Conservation (phyloP, 2,888 invertebrate genomes). For the Drosophila merina region DNA sequence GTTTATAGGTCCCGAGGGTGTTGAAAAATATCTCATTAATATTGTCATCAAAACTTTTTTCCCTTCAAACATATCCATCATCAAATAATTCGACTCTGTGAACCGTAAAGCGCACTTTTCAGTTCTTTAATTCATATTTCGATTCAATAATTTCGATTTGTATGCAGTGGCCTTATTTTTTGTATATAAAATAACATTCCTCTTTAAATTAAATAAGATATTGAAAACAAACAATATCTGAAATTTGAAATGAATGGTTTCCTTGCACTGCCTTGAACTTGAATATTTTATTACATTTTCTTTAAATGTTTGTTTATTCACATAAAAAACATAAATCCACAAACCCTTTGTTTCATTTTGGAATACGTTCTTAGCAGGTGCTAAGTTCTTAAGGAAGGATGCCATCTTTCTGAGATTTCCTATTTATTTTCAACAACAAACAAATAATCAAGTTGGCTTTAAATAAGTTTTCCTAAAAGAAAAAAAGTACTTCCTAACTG, state of each 20-base stretch:
- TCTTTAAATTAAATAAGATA: neutral
- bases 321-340: too few relatives aligned
- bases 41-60: neutral
- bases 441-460: neutral
- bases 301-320: too few relatives aligned
- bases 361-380: neutral
- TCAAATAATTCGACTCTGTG: neutral
- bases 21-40: conserved; percentile 5
- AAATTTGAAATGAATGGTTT: too few relatives aligned
- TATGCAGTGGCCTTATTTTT: neutral
- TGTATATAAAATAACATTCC: neutral
- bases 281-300: neutral
- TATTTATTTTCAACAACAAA: neutral
- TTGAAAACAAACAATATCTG: too few relatives aligned
- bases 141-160: too few relatives aligned
- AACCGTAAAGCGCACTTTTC: neutral
- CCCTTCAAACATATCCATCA: neutral
- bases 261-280: neutral
- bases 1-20: neutral
- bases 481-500: neutral
- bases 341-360: neutral
- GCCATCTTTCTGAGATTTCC: neutral
- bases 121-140: neutral
- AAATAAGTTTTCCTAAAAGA: neutral
- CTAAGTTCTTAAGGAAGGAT: neutral